Conservation (phyloP, 1,140 invertebrate genomes). For the Drosophila chauvacae region DNA sequence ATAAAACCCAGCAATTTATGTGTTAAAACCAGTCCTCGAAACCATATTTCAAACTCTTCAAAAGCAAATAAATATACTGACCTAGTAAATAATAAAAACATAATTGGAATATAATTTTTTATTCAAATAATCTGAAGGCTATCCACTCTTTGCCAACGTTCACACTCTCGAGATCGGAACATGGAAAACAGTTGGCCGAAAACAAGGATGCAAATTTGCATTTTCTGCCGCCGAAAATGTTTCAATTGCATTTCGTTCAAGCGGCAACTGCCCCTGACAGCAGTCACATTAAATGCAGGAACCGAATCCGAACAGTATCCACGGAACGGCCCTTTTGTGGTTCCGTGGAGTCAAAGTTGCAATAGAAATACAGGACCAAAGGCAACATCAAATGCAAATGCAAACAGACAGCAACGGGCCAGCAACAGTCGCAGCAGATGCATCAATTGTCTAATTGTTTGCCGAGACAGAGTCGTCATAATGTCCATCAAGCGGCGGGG, state of each 20-base stretch:
- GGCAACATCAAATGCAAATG: slow-evolving; percentile 39
- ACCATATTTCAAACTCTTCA: background rate
- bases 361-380: slow-evolving; percentile 47
- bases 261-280: slow-evolving; percentile 62
- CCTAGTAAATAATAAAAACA: background rate
- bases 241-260: slow-evolving; percentile 64
- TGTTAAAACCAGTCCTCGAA: background rate
- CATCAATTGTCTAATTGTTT: slow-evolving; percentile 82
- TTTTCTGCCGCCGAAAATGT: slow-evolving; percentile 51
- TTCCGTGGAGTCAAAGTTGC: slow-evolving; percentile 42
- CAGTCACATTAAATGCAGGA: slow-evolving; percentile 74
- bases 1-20: background rate
- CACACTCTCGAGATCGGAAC: slow-evolving; percentile 14
- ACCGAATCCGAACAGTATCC: slow-evolving; percentile 15
- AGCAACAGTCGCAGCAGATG: slow-evolving; percentile 67
- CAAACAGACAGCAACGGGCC: slow-evolving; percentile 35
- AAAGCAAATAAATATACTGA: slow-evolving; percentile 7
- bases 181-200: slow-evolving; percentile 27
- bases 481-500: slow-evolving; percentile 68
- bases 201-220: slow-evolving; percentile 45
- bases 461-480: slow-evolving; percentile 77
- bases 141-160: background rate
- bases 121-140: background rate
- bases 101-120: background rate
- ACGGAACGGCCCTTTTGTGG: slow-evolving; percentile 66